These are phyloP conservation scores for Rattus rattus DNA, from an alignment of 2,113 vertebrate genomes.

Conservation along the genomic window DNA sequence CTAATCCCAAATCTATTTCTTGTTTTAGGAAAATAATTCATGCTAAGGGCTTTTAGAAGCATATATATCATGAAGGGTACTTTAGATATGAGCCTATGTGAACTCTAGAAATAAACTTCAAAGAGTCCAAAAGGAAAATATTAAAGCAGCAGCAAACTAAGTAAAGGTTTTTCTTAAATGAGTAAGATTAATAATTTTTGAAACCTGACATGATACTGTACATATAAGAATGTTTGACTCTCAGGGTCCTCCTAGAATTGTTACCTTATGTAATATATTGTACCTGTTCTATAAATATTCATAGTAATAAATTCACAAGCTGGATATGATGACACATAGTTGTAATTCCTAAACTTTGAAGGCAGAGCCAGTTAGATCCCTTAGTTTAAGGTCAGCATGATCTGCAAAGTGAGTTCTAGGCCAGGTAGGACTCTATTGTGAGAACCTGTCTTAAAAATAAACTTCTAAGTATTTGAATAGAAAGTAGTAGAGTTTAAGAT, in stretches of 20 bases:
- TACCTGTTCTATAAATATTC: not conserved
- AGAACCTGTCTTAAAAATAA: not conserved
- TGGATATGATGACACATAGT: not conserved
- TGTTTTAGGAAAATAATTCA: constrained; percentile 42
- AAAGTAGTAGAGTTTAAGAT: not conserved
- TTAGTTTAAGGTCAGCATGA: not conserved
- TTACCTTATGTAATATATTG: not conserved
- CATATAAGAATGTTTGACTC: not conserved
- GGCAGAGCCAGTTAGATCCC: not conserved
- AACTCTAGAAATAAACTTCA: constrained; percentile 22
- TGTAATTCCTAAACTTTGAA: not conserved
- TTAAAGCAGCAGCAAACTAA: not conserved
- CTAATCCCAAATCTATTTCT: not conserved
- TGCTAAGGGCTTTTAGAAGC: not conserved
- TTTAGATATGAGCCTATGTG: not conserved
- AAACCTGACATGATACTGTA: not conserved
- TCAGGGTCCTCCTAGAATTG: not conserved
- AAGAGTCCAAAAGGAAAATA: constrained; percentile 28
- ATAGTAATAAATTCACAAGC: constrained; percentile 3
- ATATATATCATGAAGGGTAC: not conserved
- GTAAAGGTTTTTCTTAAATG: constrained; percentile 12
- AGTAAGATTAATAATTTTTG: not conserved
- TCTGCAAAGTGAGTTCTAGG: not conserved
- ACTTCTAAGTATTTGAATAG: not conserved
- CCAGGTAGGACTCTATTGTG: not conserved